phyloP scores from a whole-genome alignment of 2,888 invertebrate species.

The Lysandra coridon region DNA sequence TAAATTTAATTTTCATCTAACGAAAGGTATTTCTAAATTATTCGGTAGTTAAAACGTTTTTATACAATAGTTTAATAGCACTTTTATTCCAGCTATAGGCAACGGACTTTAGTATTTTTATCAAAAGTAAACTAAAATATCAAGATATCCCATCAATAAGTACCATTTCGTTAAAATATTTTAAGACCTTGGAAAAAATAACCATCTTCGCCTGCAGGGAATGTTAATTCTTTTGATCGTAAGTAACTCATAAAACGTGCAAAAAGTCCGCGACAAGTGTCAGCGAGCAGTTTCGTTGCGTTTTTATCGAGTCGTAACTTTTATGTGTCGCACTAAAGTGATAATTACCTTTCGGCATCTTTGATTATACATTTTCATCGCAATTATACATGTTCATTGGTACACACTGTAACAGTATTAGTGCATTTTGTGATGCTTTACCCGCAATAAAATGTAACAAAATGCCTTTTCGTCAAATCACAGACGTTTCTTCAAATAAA shows the following conservation, averaged over 20 bases:
- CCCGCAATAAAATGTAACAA: background rate
- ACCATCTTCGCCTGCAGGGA: too few species aligned
- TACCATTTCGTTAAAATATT: too few species aligned
- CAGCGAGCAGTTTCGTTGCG: background rate
- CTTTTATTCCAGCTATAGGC: too few species aligned
- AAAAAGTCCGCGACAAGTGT: background rate
- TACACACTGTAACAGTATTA: background rate
- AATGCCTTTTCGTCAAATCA: background rate
- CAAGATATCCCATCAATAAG: too few species aligned
- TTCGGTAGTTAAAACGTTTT: too few species aligned
- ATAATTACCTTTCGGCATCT: slow-evolving; percentile 18
- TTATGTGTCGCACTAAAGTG: slow-evolving; percentile 19
- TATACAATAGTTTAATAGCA: too few species aligned
- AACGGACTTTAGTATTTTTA: too few species aligned
- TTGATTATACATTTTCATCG: background rate
- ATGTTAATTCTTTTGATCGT: background rate
- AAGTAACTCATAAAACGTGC: background rate
- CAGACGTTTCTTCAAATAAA: too few species aligned
- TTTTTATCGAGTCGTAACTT: slow-evolving; percentile 26
- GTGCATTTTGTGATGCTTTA: background rate
- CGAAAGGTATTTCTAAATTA: too few species aligned
- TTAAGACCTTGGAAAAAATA: too few species aligned
- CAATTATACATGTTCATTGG: background rate
- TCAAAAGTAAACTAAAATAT: too few species aligned
- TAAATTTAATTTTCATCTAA: too few species aligned